Conservation (phyloP, 1,140 invertebrate genomes). For the Archivesica marissinica region DNA sequence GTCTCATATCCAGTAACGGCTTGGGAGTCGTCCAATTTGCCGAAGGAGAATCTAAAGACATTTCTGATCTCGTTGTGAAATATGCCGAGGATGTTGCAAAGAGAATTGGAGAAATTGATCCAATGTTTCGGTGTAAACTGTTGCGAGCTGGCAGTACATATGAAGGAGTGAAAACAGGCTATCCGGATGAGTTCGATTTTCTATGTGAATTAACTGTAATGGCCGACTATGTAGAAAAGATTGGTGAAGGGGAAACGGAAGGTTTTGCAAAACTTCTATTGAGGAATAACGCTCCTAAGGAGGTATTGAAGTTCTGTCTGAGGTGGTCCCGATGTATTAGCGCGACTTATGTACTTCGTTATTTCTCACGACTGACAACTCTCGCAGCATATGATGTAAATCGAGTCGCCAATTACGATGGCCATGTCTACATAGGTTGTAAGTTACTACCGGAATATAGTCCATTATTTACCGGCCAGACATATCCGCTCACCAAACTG, state of each 20-base stretch:
- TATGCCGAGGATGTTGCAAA: neutral
- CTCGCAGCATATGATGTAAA: constrained; percentile 27
- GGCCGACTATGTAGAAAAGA: neutral
- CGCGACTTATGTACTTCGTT: neutral
- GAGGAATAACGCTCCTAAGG: neutral
- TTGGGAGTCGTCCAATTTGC: constrained; percentile 19
- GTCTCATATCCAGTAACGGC: constrained; percentile 23
- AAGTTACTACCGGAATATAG: constrained; percentile 5
- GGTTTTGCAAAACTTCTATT: constrained; percentile 20
- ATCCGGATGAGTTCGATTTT: constrained; percentile 54
- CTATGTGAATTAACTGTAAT: constrained; percentile 3
- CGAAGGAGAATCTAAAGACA: neutral
- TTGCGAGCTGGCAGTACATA: constrained; percentile 28
- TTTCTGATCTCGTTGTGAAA: neutral
- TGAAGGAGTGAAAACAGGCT: constrained; percentile 41
- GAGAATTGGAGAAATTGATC: constrained; percentile 22
- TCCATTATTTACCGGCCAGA: neutral
- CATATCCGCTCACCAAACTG: neutral
- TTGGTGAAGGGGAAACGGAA: neutral
- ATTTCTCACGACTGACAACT: neutral
- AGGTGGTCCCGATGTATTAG: neutral
- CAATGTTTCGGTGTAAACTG: constrained; percentile 15
- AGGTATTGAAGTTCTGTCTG: constrained; percentile 1
- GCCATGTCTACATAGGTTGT: constrained; percentile 30
- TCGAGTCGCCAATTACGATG: neutral